These are phyloP conservation scores for Hermetia illucens DNA, from an alignment of 1,140 invertebrate genomes.

Conservation along the genomic window DNA sequence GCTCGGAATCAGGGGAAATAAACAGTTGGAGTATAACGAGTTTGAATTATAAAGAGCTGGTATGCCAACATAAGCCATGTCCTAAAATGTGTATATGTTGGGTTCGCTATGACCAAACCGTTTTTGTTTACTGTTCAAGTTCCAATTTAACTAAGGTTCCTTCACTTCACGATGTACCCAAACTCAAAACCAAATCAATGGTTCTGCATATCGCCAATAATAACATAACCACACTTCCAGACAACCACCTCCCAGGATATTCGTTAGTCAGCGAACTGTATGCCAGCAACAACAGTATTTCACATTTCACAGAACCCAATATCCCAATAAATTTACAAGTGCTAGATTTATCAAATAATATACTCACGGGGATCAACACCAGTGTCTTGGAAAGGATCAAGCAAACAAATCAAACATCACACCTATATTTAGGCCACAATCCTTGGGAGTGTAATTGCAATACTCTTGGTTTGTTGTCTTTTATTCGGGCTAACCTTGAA, in stretches of 20 bases:
- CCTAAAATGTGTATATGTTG: slow-evolving; percentile 32
- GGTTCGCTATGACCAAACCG: slow-evolving; percentile 20
- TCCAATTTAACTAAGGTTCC: slow-evolving; percentile 18
- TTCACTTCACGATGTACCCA: slow-evolving; percentile 9
- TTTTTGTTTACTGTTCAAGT: slow-evolving; percentile 34
- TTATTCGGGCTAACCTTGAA: slow-evolving; percentile 31
- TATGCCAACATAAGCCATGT: slow-evolving; percentile 27
- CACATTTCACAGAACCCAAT: slow-evolving; percentile 13
- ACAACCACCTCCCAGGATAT: slow-evolving; percentile 16
- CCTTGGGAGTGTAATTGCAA: slow-evolving; percentile 44
- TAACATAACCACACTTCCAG: slow-evolving; percentile 22
- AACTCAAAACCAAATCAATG: slow-evolving; percentile 12
- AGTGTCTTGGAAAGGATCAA: slow-evolving; percentile 19
- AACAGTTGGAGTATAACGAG: slow-evolving; percentile 12
- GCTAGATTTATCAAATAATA: slow-evolving; percentile 35
- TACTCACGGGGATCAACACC: slow-evolving; percentile 24
- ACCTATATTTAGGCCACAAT: slow-evolving; percentile 38
- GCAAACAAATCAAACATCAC: background rate
- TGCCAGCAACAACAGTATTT: slow-evolving; percentile 35
- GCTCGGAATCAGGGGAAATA: slow-evolving; percentile 13
- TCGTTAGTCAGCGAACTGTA: slow-evolving; percentile 29
- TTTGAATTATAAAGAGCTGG: slow-evolving; percentile 13
- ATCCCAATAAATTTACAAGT: slow-evolving; percentile 16
- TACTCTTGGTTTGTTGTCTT: slow-evolving; percentile 31
- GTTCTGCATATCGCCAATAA: slow-evolving; percentile 34